phyloP scores from a whole-genome alignment of 1,140 invertebrate species.

The Wiebesia pumilae region DNA sequence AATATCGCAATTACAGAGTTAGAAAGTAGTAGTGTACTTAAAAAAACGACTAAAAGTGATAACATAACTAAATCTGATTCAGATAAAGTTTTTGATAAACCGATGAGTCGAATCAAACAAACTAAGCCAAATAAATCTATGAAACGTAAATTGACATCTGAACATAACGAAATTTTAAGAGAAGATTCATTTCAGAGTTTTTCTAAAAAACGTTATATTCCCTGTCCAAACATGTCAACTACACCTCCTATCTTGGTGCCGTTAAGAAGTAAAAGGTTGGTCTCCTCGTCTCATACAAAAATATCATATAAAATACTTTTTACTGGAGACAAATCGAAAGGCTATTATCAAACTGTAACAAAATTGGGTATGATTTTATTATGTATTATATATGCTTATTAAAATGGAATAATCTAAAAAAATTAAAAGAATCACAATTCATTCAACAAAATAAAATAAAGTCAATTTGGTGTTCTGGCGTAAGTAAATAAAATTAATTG shows the following conservation, averaged over 20 bases:
- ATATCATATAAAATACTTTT: slow-evolving; percentile 59
- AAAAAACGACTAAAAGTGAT: neutral
- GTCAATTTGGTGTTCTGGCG: too few species aligned
- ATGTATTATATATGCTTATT: neutral
- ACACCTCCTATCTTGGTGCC: neutral
- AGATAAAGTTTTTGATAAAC: slow-evolving; percentile 18
- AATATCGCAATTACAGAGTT: neutral
- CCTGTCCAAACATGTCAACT: neutral
- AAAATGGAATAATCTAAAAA: slow-evolving; percentile 1
- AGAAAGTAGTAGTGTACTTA: neutral
- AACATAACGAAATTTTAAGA: neutral
- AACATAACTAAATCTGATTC: neutral
- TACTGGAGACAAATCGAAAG: slow-evolving; percentile 59
- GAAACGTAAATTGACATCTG: neutral
- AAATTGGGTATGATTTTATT: slow-evolving; percentile 56
- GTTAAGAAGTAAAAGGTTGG: neutral
- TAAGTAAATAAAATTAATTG: too few species aligned
- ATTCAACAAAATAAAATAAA: too few species aligned
- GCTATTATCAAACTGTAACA: slow-evolving; percentile 52
- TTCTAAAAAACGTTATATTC: slow-evolving; percentile 2
- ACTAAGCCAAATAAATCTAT: neutral
- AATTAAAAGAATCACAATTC: too few species aligned
- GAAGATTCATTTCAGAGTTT: neutral
- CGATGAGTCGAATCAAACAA: slow-evolving; percentile 9
- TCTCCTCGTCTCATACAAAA: neutral